Conservation (phyloP, 2,888 invertebrate genomes). For the Drosophila fulvimacula region DNA sequence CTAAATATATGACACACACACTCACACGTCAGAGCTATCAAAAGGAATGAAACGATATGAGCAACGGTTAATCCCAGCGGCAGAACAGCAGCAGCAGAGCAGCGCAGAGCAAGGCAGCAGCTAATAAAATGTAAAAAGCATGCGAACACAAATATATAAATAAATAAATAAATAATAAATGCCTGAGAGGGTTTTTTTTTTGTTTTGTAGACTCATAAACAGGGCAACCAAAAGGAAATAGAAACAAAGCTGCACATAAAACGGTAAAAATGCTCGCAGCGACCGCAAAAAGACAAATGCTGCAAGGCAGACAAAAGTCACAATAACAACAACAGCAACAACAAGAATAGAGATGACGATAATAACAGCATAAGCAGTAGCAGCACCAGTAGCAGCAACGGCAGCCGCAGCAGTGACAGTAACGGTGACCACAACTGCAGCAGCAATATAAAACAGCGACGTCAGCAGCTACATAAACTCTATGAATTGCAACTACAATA, state of each 20-base stretch:
- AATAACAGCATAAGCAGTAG: slow-evolving; percentile 10
- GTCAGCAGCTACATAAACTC: slow-evolving; percentile 6
- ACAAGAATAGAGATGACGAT: neutral
- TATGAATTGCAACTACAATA: slow-evolving; percentile 4
- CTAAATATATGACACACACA: slow-evolving; percentile 2
- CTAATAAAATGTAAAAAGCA: slow-evolving; percentile 55
- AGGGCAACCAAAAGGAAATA: slow-evolving; percentile 28
- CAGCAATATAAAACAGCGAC: slow-evolving; percentile 13
- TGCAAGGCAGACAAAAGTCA: slow-evolving; percentile 39
- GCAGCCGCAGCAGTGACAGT: neutral
- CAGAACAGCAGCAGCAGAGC: slow-evolving; percentile 17
- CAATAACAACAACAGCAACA: slow-evolving; percentile 1
- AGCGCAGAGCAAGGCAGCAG: slow-evolving; percentile 2
- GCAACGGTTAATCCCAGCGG: slow-evolving; percentile 57
- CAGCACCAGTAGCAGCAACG: slow-evolving; percentile 6
- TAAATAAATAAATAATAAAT: slow-evolving; percentile 58
- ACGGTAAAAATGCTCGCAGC: slow-evolving; percentile 17
- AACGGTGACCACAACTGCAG: slow-evolving; percentile 2
- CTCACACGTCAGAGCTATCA: slow-evolving; percentile 15
- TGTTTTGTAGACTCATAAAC: slow-evolving; percentile 61
- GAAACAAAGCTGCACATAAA: slow-evolving; percentile 30
- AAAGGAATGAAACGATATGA: slow-evolving; percentile 29
- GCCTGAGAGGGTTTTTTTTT: slow-evolving; percentile 50
- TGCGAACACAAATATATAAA: slow-evolving; percentile 34
- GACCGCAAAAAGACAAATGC: slow-evolving; percentile 32